Evolutionary conservation across 2,888 invertebrate genomes (phyloP).

Genomic region (Agrochola lychnidis): DNA sequence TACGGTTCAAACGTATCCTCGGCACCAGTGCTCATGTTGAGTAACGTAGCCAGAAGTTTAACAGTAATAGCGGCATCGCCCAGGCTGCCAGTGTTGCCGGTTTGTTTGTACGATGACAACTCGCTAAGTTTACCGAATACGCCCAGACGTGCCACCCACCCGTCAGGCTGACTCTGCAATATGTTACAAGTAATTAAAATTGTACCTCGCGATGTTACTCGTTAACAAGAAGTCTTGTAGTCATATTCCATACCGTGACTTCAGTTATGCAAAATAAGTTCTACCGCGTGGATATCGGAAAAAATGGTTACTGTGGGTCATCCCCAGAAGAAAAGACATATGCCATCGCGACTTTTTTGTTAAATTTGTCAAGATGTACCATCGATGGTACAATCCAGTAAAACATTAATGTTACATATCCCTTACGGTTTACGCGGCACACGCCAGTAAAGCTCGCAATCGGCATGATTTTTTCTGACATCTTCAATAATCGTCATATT

Average conservation of each 20-base stretch:
- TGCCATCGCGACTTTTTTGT: too few species aligned
- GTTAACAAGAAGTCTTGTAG: background rate
- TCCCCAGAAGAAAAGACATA: too few species aligned
- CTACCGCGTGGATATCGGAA: too few species aligned
- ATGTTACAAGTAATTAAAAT: background rate
- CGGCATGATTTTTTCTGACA: too few species aligned
- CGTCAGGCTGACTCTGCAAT: slow-evolving; percentile 83
- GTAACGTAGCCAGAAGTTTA: slow-evolving; percentile 80
- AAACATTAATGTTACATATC: too few species aligned
- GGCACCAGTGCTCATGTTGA: slow-evolving; percentile 78
- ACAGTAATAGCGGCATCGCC: slow-evolving; percentile 81
- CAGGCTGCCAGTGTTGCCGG: slow-evolving; percentile 74
- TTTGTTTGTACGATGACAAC: slow-evolving; percentile 81
- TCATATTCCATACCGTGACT: background rate
- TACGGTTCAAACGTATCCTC: slow-evolving; percentile 83
- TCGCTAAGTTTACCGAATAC: slow-evolving; percentile 84
- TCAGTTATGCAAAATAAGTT: background rate
- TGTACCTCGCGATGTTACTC: background rate
- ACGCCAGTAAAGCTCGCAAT: too few species aligned
- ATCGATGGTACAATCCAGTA: too few species aligned
- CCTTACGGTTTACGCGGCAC: too few species aligned
- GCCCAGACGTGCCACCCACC: slow-evolving; percentile 86
- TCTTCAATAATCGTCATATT: too few species aligned
- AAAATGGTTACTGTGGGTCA: too few species aligned
- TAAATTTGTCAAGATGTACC: too few species aligned